Conservation (phyloP, 2,888 invertebrate species). For the Lithophane leautieri region DNA sequence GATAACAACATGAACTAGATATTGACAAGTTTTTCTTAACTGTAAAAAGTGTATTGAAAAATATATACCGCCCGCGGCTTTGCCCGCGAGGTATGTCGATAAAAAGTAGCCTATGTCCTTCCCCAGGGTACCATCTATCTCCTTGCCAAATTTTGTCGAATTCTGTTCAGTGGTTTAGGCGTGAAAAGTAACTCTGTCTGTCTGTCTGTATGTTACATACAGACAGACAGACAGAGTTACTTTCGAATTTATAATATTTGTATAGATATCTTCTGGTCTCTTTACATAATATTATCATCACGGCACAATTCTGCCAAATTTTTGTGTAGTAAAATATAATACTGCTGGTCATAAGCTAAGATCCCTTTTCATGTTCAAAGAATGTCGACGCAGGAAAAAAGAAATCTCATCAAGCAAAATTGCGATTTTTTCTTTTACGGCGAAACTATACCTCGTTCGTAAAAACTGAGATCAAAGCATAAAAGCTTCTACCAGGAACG, state of each 20-base stretch:
- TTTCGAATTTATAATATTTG: constrained; percentile 6
- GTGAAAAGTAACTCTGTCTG: too few relatives aligned
- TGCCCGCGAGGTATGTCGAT: too few relatives aligned
- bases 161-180: too few relatives aligned
- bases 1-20: constrained; percentile 32
- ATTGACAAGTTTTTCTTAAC: constrained; percentile 29
- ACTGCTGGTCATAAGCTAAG: constrained; percentile 58
- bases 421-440: constrained; percentile 64
- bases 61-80: too few relatives aligned
- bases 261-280: background rate
- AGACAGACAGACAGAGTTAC: too few relatives aligned
- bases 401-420: constrained; percentile 70
- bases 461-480: constrained; percentile 64
- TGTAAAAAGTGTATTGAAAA: constrained; percentile 17
- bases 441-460: constrained; percentile 59
- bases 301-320: constrained; percentile 2
- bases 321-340: constrained; percentile 33
- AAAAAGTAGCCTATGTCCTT: too few relatives aligned
- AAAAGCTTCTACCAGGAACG: constrained; percentile 20
- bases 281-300: constrained; percentile 31
- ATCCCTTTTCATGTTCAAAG: constrained; percentile 66
- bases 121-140: too few relatives aligned
- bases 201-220: too few relatives aligned
- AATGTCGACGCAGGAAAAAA: constrained; percentile 60
- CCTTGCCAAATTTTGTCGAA: too few relatives aligned